phyloP scores from a whole-genome alignment of 2,888 invertebrate species.

The Limnephilus lunatus region DNA sequence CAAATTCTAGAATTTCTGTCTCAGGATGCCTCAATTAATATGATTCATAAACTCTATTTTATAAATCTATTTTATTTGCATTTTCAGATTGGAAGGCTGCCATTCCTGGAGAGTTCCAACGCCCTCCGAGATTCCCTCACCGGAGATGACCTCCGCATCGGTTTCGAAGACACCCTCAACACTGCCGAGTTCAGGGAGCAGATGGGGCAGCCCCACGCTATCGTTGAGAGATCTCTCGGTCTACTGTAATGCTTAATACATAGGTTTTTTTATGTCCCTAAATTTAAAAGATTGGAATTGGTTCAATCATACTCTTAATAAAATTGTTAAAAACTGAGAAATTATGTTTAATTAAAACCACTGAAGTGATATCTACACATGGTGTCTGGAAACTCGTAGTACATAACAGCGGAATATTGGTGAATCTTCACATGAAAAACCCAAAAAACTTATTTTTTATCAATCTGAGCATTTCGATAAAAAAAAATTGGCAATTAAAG shows the following conservation, averaged over 20 bases:
- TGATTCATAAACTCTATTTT: no score
- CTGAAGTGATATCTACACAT: no score
- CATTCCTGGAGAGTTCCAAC: slow-evolving; percentile 84
- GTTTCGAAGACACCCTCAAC: slow-evolving; percentile 88
- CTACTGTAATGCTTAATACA: slow-evolving; percentile 74
- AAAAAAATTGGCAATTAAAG: no score
- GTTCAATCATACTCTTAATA: slow-evolving; percentile 12
- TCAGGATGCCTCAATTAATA: no score
- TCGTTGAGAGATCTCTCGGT: slow-evolving; percentile 86
- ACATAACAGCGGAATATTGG: no score
- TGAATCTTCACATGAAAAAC: no score
- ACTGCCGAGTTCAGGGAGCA: slow-evolving; percentile 84
- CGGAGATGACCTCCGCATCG: slow-evolving; percentile 85
- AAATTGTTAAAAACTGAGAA: background rate
- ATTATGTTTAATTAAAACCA: background rate
- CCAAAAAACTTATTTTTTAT: no score
- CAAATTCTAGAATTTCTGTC: no score
- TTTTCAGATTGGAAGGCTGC: slow-evolving; percentile 78
- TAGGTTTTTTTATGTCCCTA: slow-evolving; percentile 45
- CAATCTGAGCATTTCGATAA: no score
- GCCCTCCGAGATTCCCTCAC: slow-evolving; percentile 84
- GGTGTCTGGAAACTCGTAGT: no score
- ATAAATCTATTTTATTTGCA: background rate
- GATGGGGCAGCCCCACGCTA: slow-evolving; percentile 88
- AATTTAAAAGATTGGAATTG: background rate